Base-by-base conservation (phyloP, 2,797 vertebrate genomes). In the Cynodonichthys magdalenae region DNA sequence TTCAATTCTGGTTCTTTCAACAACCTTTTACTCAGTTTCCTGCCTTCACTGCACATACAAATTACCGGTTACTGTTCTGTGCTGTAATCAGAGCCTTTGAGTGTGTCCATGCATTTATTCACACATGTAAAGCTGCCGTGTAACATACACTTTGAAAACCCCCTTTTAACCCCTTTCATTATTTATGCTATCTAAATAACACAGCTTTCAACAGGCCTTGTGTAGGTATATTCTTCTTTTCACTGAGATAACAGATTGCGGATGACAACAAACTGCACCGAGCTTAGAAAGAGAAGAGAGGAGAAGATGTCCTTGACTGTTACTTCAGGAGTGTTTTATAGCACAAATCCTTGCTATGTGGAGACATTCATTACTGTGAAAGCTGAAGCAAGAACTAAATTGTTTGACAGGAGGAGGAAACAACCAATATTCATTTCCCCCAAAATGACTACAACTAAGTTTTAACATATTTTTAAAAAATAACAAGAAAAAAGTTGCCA, bases 151-250 rank as follows among this genome's bases (percentile, higher is more conserved):
- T 24, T 18, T 56, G 59, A 65, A 49, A 54, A 34, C 6, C 17
- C 62, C 7, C 4, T 46, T 87, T 83, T 66, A 77, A 63, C 28
- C 19, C 68, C 61, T 48, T 77, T 77, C 82, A 88, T 89, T 85
- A 87, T 67, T 74, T 62, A 86, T 79, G 79, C 63, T 60, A 79
- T 82, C 83, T 83, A 85, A 92, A 93, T 90, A 74, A 84, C 57
- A 29, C 57, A 29, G 59, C 79, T 81, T 89, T 87, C 79, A 83
- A 79, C 73, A 61, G 59, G 29, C 63, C 64, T 67, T 49, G 61
- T 72, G 79, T 53, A 74, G 78, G 78, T 80, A 80, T 81, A 47
- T 62, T 20, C 67, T 75, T 44, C 28, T 29, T 68, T 71, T 72
- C 60, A 51, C 31, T 3, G 15, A 54, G 65, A 78, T 79, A 57